A percentile compares a stretch with the other conserved stretches of the same genome.
Evolutionary conservation across 2,797 vertebrate species (phyloP).

Genomic region (Peromyscus nudipes): DNA sequence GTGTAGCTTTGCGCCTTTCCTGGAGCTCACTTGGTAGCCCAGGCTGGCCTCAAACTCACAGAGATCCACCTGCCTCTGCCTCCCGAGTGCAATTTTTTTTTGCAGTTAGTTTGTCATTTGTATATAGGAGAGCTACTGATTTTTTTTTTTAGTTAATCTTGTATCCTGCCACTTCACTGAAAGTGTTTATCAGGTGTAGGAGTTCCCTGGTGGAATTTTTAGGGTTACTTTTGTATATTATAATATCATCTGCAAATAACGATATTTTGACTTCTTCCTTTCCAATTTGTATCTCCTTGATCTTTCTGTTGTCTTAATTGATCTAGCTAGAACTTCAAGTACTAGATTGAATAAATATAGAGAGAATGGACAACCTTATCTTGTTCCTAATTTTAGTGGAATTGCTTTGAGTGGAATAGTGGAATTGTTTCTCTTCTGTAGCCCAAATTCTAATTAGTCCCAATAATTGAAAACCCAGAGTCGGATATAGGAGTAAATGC

Average conservation of each 20-base stretch:
- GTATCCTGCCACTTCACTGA: background rate
- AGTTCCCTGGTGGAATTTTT: background rate
- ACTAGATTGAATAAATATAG: background rate
- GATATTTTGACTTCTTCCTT: background rate
- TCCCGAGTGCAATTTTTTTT: no score
- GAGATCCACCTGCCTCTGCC: no score
- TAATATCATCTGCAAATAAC: background rate
- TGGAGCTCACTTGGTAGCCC: no score
- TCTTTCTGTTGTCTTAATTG: background rate
- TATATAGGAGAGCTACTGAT: background rate
- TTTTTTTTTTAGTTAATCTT: background rate
- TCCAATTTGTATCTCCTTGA: background rate
- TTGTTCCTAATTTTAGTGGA: background rate
- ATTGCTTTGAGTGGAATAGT: background rate
- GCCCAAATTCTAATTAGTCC: no score
- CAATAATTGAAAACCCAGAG: no score
- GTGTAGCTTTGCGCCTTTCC: no score
- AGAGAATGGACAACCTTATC: background rate
- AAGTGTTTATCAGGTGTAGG: background rate
- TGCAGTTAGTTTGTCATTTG: background rate
- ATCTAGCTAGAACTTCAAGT: background rate
- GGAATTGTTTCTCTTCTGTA: background rate
- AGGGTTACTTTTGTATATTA: background rate
- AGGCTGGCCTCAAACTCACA: no score
- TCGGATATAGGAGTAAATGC: no score